Conservation (phyloP, 1,140 invertebrate species). For the Euborellia annulipes region DNA sequence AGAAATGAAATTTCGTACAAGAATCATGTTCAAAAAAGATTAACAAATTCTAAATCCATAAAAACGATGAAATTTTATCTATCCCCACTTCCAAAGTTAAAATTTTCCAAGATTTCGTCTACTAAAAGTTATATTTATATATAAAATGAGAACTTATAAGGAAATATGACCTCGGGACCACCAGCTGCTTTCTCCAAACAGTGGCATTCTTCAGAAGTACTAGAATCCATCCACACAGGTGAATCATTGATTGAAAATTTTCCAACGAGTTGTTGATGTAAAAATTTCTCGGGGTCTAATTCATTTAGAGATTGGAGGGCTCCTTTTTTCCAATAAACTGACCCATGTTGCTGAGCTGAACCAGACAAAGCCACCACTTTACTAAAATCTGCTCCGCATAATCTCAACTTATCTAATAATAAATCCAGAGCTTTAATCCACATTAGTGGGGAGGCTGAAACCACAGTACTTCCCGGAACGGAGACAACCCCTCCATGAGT, state of each 20-base stretch:
- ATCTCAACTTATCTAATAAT: conserved; percentile 66
- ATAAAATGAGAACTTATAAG: too few species aligned
- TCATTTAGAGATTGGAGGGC: conserved; percentile 43
- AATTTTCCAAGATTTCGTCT: too few species aligned
- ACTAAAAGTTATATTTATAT: background rate
- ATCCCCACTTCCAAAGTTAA: too few species aligned
- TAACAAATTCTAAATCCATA: too few species aligned
- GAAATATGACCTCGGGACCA: conserved; percentile 46
- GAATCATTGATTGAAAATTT: conserved; percentile 64
- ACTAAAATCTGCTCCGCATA: conserved; percentile 66
- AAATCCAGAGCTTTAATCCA: conserved; percentile 93
- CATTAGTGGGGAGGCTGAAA: conserved; percentile 72
- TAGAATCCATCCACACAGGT: conserved; percentile 96
- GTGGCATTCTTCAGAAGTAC: conserved; percentile 64
- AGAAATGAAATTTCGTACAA: too few species aligned
- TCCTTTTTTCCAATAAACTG: conserved; percentile 80
- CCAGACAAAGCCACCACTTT: conserved; percentile 73
- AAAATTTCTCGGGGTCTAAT: conserved; percentile 54
- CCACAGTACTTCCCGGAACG: conserved; percentile 37
- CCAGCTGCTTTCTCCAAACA: conserved; percentile 65
- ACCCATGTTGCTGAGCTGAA: conserved; percentile 88
- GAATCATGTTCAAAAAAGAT: too few species aligned
- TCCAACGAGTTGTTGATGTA: conserved; percentile 66
- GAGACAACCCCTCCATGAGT: conserved; percentile 65
- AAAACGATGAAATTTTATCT: too few species aligned